A percentile compares a stretch with the other conserved stretches of the same genome.
phyloP scores from a whole-genome alignment of 2,797 vertebrate genomes.

The Diceros bicornis region DNA sequence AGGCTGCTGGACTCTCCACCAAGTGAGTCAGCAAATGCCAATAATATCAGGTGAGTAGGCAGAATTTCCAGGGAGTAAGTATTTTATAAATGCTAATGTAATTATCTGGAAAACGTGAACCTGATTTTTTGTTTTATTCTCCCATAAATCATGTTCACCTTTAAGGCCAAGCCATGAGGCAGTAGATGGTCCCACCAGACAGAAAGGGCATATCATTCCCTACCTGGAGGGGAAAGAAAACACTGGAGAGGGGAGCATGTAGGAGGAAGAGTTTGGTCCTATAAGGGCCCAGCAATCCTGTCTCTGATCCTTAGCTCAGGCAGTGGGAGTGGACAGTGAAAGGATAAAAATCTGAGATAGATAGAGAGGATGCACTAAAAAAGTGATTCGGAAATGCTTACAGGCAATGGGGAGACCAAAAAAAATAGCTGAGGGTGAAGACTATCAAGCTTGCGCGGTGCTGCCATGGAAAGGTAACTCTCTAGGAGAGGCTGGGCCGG shows the following conservation, averaged over 20 bases:
- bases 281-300: not conserved
- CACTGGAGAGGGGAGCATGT: rapidly evolving
- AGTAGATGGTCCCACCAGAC: not conserved
- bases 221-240: not conserved
- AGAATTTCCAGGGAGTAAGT: not conserved
- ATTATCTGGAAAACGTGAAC: slow-evolving; percentile 41
- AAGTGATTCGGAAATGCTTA: not conserved
- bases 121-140: not conserved
- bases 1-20: not conserved
- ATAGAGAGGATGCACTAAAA: not conserved
- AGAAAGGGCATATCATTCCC: not conserved
- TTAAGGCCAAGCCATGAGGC: not conserved
- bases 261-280: not conserved
- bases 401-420: not conserved
- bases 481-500: not conserved
- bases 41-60: not conserved
- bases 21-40: not conserved
- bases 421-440: not conserved
- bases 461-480: not conserved
- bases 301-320: not conserved
- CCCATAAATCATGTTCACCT: not conserved
- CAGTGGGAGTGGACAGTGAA: not conserved
- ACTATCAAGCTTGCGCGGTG: not conserved
- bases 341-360: not conserved
- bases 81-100: not conserved